phyloP scores from a whole-genome alignment of 2,888 invertebrate species.

The Lobophora halterata region DNA sequence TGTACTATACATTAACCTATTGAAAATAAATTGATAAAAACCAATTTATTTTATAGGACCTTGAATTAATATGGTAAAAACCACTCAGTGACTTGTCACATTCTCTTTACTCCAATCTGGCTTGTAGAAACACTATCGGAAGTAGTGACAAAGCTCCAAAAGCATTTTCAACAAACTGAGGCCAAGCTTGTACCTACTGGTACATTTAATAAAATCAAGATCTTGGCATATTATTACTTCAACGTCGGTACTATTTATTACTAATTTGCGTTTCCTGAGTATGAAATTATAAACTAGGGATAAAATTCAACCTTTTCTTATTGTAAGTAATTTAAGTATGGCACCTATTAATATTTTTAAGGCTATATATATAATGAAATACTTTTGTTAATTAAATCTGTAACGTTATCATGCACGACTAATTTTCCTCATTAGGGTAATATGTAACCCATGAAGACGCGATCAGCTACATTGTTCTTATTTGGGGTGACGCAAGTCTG shows the following conservation, averaged over 20 bases:
- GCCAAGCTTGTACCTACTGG: too few species aligned
- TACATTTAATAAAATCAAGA: not conserved
- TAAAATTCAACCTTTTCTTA: too few species aligned
- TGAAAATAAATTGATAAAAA: conserved; percentile 17
- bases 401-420: conserved; percentile 5
- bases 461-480: conserved; percentile 23
- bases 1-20: too few species aligned
- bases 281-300: too few species aligned
- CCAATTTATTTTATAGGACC: conserved; percentile 38
- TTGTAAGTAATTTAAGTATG: too few species aligned
- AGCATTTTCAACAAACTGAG: not conserved
- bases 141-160: conserved; percentile 24
- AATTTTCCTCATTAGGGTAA: conserved; percentile 16
- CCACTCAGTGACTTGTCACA: conserved; percentile 50
- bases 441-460: conserved; percentile 16
- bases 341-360: too few species aligned
- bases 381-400: too few species aligned
- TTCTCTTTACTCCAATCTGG: conserved; percentile 48
- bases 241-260: too few species aligned
- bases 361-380: too few species aligned
- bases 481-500: conserved; percentile 55
- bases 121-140: conserved; percentile 37
- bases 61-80: conserved; percentile 52
- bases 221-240: too few species aligned
- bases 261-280: too few species aligned